phyloP scores from a whole-genome alignment of 2,113 vertebrate species.

The Ovis canadensis region DNA sequence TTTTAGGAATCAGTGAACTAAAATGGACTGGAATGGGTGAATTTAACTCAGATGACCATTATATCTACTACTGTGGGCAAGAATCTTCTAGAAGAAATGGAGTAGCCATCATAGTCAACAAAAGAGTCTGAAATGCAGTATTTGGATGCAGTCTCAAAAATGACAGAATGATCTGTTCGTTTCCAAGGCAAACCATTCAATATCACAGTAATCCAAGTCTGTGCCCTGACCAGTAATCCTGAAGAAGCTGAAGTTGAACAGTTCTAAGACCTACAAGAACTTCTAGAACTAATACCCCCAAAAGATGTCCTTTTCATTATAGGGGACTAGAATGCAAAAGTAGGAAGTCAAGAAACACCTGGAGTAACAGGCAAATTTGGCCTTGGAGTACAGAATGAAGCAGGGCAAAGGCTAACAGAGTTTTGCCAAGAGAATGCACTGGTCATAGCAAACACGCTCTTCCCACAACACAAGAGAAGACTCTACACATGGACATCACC shows the following conservation, averaged over 20 bases:
- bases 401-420: no score
- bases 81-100: not conserved
- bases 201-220: not conserved
- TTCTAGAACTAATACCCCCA: no score
- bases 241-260: no score
- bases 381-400: no score
- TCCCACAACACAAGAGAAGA: not conserved
- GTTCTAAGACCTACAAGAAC: no score
- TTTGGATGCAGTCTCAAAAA: not conserved
- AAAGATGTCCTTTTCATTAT: no score
- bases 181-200: not conserved
- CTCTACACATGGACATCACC: not conserved
- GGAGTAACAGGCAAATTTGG: no score
- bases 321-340: no score
- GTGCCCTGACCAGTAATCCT: not conserved
- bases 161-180: not conserved
- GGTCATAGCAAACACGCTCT: not conserved
- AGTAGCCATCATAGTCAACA: not conserved
- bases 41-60: not conserved
- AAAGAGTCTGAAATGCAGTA: not conserved
- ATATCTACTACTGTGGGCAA: not conserved
- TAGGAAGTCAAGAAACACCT: no score
- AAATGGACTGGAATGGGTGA: not conserved
- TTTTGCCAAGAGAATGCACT: not conserved
- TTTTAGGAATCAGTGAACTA: not conserved